phyloP scores from a whole-genome alignment of 2,797 vertebrate species.

The Knipowitschia caucasica region DNA sequence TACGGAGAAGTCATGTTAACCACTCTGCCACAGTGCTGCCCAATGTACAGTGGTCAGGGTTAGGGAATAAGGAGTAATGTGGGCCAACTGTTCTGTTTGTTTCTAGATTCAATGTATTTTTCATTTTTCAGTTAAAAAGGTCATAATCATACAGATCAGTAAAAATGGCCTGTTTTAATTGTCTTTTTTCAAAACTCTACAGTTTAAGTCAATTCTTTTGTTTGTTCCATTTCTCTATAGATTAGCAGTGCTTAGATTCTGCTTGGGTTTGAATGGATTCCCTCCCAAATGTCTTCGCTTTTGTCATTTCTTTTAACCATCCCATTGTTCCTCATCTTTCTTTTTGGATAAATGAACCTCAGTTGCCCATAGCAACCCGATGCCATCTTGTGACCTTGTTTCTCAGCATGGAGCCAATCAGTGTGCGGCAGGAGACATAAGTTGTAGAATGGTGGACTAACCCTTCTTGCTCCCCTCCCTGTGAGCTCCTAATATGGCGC shows the following conservation, averaged over 20 bases:
- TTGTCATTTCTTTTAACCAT: constrained; percentile 17
- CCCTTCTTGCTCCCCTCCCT: constrained; percentile 6
- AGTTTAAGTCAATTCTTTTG: too few species aligned
- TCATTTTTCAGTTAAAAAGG: too few species aligned
- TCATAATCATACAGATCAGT: too few species aligned
- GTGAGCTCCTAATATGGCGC: constrained; percentile 8
- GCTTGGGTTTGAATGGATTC: constrained; percentile 23
- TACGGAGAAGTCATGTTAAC: too few species aligned
- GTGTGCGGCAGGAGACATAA: constrained; percentile 20
- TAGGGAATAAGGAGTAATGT: too few species aligned
- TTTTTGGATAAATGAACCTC: constrained; percentile 25
- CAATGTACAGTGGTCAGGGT: too few species aligned
- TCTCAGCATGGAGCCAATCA: constrained; percentile 37
- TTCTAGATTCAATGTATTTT: too few species aligned
- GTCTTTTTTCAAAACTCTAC: too few species aligned
- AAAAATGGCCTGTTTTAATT: too few species aligned
- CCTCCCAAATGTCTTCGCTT: background rate
- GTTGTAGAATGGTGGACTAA: constrained; percentile 12
- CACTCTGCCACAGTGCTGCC: too few species aligned
- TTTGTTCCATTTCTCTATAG: background rate
- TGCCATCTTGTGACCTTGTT: constrained; percentile 30
- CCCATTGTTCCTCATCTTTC: constrained; percentile 16
- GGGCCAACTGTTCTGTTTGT: too few species aligned
- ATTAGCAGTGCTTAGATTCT: constrained; percentile 12
- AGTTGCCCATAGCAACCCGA: constrained; percentile 34